phyloP scores from a whole-genome alignment of 35 echinoderm and acorn worm genomes.

The Anneissia japonica region DNA sequence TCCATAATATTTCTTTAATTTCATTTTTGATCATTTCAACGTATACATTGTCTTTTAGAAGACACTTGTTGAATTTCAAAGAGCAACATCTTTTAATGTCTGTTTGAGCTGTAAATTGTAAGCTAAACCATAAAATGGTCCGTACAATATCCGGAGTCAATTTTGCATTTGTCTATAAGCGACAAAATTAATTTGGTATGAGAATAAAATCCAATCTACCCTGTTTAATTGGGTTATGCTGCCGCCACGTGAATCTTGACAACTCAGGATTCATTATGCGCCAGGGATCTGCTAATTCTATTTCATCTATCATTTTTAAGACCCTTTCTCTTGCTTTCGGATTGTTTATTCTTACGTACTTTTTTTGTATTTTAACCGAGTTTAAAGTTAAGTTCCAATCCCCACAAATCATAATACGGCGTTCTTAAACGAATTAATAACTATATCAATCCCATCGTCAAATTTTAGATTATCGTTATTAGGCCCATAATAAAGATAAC shows the following conservation, averaged over 20 bases:
- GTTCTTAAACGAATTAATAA: neutral
- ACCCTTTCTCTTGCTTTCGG: neutral
- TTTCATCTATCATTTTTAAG: neutral
- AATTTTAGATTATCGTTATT: neutral
- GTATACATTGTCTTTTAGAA: neutral
- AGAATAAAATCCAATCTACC: neutral
- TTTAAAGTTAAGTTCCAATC: neutral
- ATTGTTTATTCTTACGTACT: neutral
- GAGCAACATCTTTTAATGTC: neutral
- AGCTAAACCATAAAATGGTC: neutral
- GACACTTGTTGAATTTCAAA: neutral
- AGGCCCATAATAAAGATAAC: neutral
- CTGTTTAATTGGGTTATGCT: neutral
- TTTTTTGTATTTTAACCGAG: neutral
- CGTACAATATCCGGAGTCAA: neutral
- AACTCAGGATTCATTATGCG: neutral
- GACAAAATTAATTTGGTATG: neutral
- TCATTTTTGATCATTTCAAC: neutral
- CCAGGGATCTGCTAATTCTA: neutral
- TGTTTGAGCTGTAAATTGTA: neutral
- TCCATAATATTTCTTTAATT: neutral
- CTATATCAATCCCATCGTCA: neutral
- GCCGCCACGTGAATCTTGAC: neutral
- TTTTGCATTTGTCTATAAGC: neutral
- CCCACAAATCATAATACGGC: neutral